Evolutionary conservation across 30 jellyfish, hydroid and myxozoan genomes (phyloP), one percentile per base, ranked within the genome.

Genomic region (Aurelia sp.): DNA sequence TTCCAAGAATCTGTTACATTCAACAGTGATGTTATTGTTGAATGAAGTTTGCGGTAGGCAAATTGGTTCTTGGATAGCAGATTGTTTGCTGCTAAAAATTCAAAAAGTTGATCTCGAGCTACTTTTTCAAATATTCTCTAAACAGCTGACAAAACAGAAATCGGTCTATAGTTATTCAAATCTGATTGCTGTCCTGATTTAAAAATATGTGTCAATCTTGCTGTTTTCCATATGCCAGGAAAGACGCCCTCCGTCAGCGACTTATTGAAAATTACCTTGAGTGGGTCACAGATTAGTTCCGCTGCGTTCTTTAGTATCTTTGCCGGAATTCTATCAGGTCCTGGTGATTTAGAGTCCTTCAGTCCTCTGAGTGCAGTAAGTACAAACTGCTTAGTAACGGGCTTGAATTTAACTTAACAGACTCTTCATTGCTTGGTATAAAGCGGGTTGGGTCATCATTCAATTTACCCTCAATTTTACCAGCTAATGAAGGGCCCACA

Each of bases 311-410:
- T 27, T 27, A 27, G 33, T 27, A 27, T 27, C 33, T 27, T 27
- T 27, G 33, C 33, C 33, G 33, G 33, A 27, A 27, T 27, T 27
- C 33, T 27, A 27, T 27, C 35, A 57, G 78, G 88, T 61, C 65
- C 88, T 21, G 78, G 66, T 76, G 88, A 74, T 58, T 76, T 76
- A 13, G 88, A 17, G 13, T 76, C 77, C 41, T 76, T 76, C n/a
- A 76, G 57, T 66, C 77, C 88, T 62, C 41, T 76, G 17, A 76
- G 77, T 57, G 88, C 88, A 22, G 78, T 76, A 13, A 76, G 77
- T 76, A 76, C 30, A 17, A 1, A 74, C 13, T 74, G 86, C 86
- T 74, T 57, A 8, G 74, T 74, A 22, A 74, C 86, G 73, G 78
- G 55, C 55, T 76, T 76, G 58, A 61, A 76, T 47, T 37, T 61